A percentile compares a stretch with the other conserved stretches of the same genome.
phyloP scores from a whole-genome alignment of 2,888 invertebrate species.

The Drosophila kambysellisi region DNA sequence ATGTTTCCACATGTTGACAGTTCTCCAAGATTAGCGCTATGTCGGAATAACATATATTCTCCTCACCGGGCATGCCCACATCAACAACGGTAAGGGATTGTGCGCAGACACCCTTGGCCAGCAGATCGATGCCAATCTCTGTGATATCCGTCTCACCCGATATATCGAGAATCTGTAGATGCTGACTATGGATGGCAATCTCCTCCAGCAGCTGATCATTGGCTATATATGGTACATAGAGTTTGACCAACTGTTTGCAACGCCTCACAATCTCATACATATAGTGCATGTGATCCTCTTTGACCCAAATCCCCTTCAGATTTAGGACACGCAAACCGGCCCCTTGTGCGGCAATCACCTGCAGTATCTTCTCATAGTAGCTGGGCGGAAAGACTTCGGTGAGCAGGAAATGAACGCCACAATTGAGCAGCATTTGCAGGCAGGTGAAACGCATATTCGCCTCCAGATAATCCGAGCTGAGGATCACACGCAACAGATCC shows the following conservation, averaged over 20 bases:
- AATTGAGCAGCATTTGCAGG: slow-evolving; percentile 88
- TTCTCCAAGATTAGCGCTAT: slow-evolving; percentile 88
- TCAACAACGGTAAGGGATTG: slow-evolving; percentile 88
- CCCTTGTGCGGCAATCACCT: slow-evolving; percentile 88
- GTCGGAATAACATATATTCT: slow-evolving; percentile 89
- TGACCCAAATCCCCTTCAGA: slow-evolving; percentile 90
- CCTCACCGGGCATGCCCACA: slow-evolving; percentile 90
- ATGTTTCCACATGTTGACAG: slow-evolving; percentile 88
- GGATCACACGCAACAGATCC: slow-evolving; percentile 88
- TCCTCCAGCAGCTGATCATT: slow-evolving; percentile 89
- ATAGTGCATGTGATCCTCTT: slow-evolving; percentile 88
- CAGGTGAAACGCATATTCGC: slow-evolving; percentile 89
- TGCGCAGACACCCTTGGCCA: slow-evolving; percentile 87
- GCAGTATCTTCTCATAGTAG: slow-evolving; percentile 89
- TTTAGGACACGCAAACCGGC: slow-evolving; percentile 88
- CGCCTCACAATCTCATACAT: slow-evolving; percentile 88
- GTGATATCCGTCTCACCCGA: slow-evolving; percentile 90
- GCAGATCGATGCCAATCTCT: slow-evolving; percentile 87
- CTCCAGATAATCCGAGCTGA: slow-evolving; percentile 89
- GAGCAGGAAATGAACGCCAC: slow-evolving; percentile 88
- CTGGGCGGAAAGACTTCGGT: slow-evolving; percentile 90
- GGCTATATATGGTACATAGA: slow-evolving; percentile 89
- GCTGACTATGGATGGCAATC: slow-evolving; percentile 87
- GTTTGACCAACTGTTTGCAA: slow-evolving; percentile 87
- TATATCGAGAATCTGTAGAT: slow-evolving; percentile 88